Percentiles rank a stretch among this genome's conserved stretches.
These are phyloP conservation scores for Sitta carolinensis DNA, from an alignment of 2,797 vertebrate species.

Conservation along the genomic window DNA sequence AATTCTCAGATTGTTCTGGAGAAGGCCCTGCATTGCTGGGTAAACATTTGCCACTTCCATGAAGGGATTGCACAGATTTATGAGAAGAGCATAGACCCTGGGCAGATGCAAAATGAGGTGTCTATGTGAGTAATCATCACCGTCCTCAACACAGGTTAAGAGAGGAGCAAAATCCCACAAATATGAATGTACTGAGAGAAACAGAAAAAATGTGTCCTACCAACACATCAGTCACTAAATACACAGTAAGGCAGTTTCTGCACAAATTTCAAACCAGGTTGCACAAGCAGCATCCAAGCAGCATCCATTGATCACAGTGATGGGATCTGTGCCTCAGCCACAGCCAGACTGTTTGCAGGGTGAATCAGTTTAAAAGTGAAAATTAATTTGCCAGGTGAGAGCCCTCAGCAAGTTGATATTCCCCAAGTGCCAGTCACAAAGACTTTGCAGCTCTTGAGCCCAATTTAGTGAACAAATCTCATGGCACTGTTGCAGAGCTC, in stretches of 20 bases:
- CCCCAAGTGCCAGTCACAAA: slow-evolving; percentile 11
- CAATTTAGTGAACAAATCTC: slow-evolving; percentile 15
- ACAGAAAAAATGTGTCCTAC: slow-evolving; percentile 1
- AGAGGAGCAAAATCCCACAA: slow-evolving; percentile 9
- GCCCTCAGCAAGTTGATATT: background rate
- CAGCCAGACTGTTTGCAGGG: background rate
- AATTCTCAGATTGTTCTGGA: background rate
- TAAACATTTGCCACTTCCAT: background rate
- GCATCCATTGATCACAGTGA: background rate
- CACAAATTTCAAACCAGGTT: background rate
- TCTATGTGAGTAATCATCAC: background rate
- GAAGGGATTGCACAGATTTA: background rate
- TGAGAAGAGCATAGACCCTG: background rate
- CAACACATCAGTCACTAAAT: slow-evolving; percentile 35
- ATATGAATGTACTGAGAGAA: background rate
- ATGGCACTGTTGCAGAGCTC: fast-evolving
- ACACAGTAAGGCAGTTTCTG: background rate
- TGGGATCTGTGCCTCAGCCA: background rate
- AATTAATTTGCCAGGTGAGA: slow-evolving; percentile 59
- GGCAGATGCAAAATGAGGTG: background rate
- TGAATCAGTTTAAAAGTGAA: slow-evolving; percentile 10
- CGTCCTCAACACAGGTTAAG: background rate
- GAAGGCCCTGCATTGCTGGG: background rate
- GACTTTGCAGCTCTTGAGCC: background rate
- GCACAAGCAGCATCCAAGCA: background rate